Conservation (phyloP, 2,113 vertebrate species). For the Trichechus manatus region DNA sequence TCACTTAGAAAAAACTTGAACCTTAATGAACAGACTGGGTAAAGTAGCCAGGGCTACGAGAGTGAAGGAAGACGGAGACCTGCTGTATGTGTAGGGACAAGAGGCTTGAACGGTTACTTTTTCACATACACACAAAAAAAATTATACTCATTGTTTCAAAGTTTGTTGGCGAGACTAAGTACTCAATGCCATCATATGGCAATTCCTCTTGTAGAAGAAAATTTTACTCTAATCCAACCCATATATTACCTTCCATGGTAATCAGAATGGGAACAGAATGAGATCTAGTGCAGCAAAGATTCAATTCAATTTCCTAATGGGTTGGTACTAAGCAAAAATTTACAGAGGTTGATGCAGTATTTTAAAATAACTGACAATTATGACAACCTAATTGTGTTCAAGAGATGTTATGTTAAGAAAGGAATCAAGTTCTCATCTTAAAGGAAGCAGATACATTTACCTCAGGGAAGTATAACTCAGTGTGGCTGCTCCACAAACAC, state of each 20-base stretch:
- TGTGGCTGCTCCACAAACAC: background rate
- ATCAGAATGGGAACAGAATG: background rate
- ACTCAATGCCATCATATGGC: background rate
- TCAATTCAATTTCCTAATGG: background rate
- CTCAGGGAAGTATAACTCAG: fast-evolving
- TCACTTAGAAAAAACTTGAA: background rate
- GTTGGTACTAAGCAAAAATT: background rate
- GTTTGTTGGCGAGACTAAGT: background rate
- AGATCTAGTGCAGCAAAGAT: background rate
- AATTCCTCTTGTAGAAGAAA: background rate
- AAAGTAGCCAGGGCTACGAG: background rate
- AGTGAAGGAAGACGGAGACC: background rate
- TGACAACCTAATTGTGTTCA: background rate
- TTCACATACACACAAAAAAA: background rate
- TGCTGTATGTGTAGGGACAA: fast-evolving
- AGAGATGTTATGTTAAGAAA: background rate
- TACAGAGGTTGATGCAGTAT: background rate
- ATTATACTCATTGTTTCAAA: fast-evolving
- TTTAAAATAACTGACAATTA: slow-evolving; percentile 40
- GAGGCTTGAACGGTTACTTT: background rate
- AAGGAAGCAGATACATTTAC: background rate
- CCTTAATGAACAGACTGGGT: background rate
- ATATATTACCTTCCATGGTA: background rate
- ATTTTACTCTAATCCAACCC: background rate
- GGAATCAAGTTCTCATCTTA: background rate